Conservation (phyloP, 2,888 invertebrate species). For the Ormyrus nitidulus region DNA sequence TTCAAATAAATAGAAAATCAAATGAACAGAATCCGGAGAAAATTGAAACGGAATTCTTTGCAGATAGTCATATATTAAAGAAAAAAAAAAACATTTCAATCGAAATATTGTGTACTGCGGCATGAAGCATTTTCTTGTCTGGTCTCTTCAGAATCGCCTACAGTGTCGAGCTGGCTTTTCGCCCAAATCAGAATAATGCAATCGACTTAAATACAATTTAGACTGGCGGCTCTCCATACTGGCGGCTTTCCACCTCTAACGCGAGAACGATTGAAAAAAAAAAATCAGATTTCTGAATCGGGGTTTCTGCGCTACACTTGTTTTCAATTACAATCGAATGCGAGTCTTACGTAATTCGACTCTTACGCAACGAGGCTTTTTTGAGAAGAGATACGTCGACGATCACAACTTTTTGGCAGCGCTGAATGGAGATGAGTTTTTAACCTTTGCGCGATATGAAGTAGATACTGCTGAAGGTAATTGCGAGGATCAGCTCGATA, state of each 20-base stretch:
- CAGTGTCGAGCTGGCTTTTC: constrained; percentile 41
- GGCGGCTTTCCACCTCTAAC: constrained; percentile 49
- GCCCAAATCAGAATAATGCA: constrained; percentile 55
- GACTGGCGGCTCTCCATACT: constrained; percentile 52
- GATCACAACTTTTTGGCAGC: no score
- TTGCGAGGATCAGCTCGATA: no score
- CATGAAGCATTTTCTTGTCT: no score
- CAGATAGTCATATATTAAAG: neutral
- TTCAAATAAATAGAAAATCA: neutral
- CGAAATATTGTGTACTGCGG: no score
- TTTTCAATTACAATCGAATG: no score
- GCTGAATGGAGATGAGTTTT: no score
- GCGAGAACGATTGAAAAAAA: constrained; percentile 24
- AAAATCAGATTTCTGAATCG: constrained; percentile 9
- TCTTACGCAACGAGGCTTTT: no score
- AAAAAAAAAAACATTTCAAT: neutral
- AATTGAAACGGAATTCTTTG: neutral
- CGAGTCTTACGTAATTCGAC: no score
- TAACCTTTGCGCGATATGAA: no score
- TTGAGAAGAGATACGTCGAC: no score
- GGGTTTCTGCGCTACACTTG: neutral
- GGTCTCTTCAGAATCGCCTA: constrained; percentile 13
- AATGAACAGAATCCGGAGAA: neutral
- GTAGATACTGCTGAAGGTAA: no score
- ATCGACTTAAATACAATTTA: constrained; percentile 55